A percentile compares a stretch with the other conserved stretches of the same genome.
Evolutionary conservation across 2,888 invertebrate species (phyloP).

Genomic region (Nomada goodeniana): DNA sequence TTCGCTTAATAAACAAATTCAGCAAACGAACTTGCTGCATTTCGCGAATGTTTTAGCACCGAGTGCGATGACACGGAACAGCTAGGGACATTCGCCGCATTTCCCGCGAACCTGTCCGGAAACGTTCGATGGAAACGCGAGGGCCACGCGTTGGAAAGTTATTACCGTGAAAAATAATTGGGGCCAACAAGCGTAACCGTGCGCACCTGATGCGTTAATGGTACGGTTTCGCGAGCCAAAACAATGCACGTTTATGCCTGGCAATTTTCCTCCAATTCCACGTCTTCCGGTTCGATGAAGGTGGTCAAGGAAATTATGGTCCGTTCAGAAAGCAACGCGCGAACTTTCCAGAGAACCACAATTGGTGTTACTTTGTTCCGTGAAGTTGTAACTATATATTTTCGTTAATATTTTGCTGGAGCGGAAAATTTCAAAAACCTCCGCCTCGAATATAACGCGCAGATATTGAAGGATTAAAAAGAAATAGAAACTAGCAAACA

Average conservation of each 20-base stretch:
- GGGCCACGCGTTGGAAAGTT: constrained; percentile 1
- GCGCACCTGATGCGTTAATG: constrained; percentile 3
- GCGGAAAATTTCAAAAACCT: too few relatives aligned
- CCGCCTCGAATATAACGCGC: too few relatives aligned
- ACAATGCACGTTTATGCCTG: neutral
- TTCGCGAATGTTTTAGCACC: neutral
- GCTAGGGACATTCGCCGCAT: constrained; percentile 13
- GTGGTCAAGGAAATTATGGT: neutral
- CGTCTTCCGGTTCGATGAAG: neutral
- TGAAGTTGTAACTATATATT: too few relatives aligned
- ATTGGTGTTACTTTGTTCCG: too few relatives aligned
- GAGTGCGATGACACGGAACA: constrained; percentile 15
- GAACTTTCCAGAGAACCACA: neutral
- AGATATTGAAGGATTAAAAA: neutral
- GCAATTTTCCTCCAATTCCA: constrained; percentile 1
- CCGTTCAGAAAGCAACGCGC: neutral
- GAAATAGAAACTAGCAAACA: neutral
- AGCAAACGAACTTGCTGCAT: constrained; percentile 6
- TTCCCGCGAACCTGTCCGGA: neutral
- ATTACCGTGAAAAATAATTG: constrained; percentile 46
- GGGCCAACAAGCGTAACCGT: constrained; percentile 30
- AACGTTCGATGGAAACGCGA: constrained; percentile 23
- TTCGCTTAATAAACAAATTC: constrained; percentile 14
- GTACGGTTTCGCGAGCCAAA: constrained; percentile 11
- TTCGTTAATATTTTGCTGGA: too few relatives aligned